Conservation (phyloP, 2,113 vertebrate species). For the Rhinolophus sinicus region DNA sequence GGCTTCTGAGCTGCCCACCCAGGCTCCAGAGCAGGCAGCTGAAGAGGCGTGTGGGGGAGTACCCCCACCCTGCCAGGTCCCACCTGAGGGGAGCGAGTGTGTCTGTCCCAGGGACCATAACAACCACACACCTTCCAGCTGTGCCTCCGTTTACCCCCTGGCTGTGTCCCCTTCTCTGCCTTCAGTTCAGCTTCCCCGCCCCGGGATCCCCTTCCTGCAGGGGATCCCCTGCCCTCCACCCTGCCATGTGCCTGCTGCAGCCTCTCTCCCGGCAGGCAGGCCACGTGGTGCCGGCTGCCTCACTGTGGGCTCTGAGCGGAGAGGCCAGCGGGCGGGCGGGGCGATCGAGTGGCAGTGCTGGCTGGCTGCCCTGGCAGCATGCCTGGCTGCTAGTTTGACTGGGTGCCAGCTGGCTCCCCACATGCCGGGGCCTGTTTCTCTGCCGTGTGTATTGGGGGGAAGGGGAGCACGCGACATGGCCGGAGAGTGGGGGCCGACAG, state of each 20-base stretch:
- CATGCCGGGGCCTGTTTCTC: conserved; percentile 75
- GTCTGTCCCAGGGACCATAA: not conserved
- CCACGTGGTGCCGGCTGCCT: not conserved
- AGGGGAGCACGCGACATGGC: conserved; percentile 64
- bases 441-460: conserved; percentile 65
- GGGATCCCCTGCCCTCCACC: conserved; percentile 42
- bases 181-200: fast-evolving
- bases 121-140: fast-evolving
- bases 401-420: conserved; percentile 86
- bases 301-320: not conserved
- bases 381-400: conserved; percentile 87
- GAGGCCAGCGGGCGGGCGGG: conserved; percentile 17
- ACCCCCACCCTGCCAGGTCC: not conserved
- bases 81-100: fast-evolving
- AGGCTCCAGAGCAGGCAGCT: not conserved
- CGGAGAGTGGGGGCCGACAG: not conserved
- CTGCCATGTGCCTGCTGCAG: not conserved
- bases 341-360: conserved; percentile 66
- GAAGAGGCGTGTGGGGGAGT: not conserved
- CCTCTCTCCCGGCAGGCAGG: not conserved
- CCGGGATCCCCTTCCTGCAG: not conserved
- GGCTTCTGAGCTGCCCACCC: not conserved
- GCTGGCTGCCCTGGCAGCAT: conserved; percentile 84
- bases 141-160: not conserved
- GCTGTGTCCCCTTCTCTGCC: fast-evolving